Conservation (phyloP, 1,140 invertebrate genomes). For the Drosophila bocqueti region DNA sequence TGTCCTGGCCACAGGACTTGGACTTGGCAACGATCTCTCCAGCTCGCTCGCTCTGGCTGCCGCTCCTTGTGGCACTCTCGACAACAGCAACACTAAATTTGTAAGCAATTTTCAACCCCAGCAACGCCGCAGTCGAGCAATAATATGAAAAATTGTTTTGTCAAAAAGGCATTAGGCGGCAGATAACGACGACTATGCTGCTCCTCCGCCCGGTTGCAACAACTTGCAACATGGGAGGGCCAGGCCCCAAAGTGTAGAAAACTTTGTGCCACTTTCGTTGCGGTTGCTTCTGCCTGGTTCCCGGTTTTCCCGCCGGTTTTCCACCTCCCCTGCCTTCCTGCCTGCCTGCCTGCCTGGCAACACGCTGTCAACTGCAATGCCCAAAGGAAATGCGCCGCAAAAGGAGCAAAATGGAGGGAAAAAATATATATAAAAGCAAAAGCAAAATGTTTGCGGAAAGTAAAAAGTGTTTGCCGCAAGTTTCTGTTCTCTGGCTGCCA, state of each 20-base stretch:
- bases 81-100: conserved; percentile 68
- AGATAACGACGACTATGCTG: conserved; percentile 62
- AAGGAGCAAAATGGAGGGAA: conserved; percentile 21
- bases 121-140: conserved; percentile 53
- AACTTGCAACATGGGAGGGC: conserved; percentile 3
- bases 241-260: conserved; percentile 67
- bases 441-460: conserved; percentile 75
- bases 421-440: conserved; percentile 24
- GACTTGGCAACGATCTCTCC: conserved; percentile 18
- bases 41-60: not conserved
- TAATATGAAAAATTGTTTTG: conserved; percentile 82
- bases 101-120: conserved; percentile 71
- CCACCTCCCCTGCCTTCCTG: conserved; percentile 1
- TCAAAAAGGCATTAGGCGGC: conserved; percentile 72
- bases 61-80: conserved; percentile 44
- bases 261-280: conserved; percentile 79
- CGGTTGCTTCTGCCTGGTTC: conserved; percentile 31
- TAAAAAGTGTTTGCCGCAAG: conserved; percentile 78
- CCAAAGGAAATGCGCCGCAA: conserved; percentile 79
- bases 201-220: conserved; percentile 2
- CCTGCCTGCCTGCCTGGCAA: conserved; percentile 34
- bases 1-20: conserved; percentile 39
- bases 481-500: conserved; percentile 36
- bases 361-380: conserved; percentile 79
- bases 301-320: conserved; percentile 16